phyloP scores from a whole-genome alignment of 1,140 invertebrate genomes.

The Achroia grisella region DNA sequence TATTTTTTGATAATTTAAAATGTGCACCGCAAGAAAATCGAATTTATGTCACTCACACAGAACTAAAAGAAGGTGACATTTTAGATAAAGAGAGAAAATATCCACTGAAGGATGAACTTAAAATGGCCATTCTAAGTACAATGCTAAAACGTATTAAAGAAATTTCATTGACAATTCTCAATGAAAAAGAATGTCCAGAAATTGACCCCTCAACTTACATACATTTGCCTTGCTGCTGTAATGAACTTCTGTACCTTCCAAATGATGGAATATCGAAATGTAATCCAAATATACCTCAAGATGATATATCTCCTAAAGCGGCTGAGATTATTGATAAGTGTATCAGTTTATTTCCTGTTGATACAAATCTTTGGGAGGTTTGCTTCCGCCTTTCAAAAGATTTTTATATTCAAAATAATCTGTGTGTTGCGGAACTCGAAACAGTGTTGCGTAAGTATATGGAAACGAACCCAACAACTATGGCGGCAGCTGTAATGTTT shows the following conservation, averaged over 20 bases:
- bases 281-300: constrained; percentile 7
- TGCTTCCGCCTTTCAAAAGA: constrained; percentile 53
- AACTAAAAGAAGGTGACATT: constrained; percentile 5
- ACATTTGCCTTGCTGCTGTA: constrained; percentile 50
- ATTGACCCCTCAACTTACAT: constrained; percentile 32
- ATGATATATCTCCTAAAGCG: constrained; percentile 30
- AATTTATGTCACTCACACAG: constrained; percentile 26
- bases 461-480: constrained; percentile 48
- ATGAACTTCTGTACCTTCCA: constrained; percentile 45
- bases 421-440: constrained; percentile 45
- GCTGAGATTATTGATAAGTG: constrained; percentile 52
- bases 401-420: constrained; percentile 52
- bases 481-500: constrained; percentile 59
- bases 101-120: constrained; percentile 33
- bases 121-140: constrained; percentile 36
- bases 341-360: constrained; percentile 50
- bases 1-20: constrained; percentile 41
- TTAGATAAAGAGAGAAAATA: constrained; percentile 13
- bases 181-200: constrained; percentile 41
- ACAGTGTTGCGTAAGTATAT: constrained; percentile 52
- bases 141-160: constrained; percentile 58
- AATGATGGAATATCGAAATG: constrained; percentile 15
- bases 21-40: constrained; percentile 20
- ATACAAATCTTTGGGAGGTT: constrained; percentile 49
- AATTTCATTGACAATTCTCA: constrained; percentile 46